Conservation (phyloP, 23 tunicate genomes). For the Trididemnum nubilum region DNA sequence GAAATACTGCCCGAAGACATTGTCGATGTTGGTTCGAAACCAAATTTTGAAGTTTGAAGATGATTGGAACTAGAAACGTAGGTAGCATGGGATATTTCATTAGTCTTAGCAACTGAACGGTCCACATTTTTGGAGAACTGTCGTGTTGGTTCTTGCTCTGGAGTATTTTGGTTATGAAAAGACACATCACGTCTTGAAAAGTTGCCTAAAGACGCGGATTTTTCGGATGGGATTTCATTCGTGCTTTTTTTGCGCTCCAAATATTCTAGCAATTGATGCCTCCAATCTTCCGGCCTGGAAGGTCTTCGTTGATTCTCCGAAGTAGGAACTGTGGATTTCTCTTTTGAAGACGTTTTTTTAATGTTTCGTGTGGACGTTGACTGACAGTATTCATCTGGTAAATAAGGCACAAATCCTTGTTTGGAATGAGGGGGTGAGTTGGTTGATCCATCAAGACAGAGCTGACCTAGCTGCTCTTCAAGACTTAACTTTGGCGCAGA, state of each 20-base stretch:
- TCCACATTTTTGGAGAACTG: background rate
- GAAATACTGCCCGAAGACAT: background rate
- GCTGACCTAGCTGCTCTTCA: conserved; percentile 86
- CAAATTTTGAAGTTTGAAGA: background rate
- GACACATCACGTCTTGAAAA: background rate
- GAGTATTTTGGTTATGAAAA: background rate
- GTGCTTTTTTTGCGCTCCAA: conserved; percentile 45
- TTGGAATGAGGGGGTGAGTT: conserved; percentile 11
- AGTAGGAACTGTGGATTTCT: background rate
- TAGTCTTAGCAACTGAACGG: background rate
- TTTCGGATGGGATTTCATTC: background rate
- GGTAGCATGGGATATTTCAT: background rate
- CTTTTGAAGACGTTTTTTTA: conserved; percentile 16
- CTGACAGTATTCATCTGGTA: conserved; percentile 12
- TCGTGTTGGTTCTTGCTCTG: too few species aligned
- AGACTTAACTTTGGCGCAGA: conserved; percentile 37
- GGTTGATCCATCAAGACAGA: conserved; percentile 46
- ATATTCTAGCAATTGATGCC: conserved; percentile 69
- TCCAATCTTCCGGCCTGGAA: conserved; percentile 76
- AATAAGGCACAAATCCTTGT: conserved; percentile 46
- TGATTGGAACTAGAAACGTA: background rate
- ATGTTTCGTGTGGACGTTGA: conserved; percentile 7
- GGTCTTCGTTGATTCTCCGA: conserved; percentile 6
- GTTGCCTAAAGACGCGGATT: background rate
- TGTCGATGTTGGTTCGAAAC: background rate